Evolutionary conservation across 2,113 vertebrate genomes (phyloP).

Genomic region (Thermophis baileyi): DNA sequence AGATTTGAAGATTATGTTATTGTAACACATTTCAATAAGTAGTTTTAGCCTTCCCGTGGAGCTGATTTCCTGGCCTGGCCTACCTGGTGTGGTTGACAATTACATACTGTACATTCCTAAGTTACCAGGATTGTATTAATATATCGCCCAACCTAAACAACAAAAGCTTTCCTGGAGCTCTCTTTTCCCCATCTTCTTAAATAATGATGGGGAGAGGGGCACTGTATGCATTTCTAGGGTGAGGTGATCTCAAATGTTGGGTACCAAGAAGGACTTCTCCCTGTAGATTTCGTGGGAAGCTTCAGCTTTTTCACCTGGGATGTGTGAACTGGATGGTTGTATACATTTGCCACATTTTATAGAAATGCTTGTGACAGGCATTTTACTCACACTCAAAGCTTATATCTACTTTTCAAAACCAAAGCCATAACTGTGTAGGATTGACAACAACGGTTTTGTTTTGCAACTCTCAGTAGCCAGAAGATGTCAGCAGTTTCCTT

Average conservation of each 20-base stretch:
- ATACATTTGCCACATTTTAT: neutral
- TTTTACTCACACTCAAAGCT: neutral
- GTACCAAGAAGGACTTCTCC: neutral
- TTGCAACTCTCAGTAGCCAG: constrained; percentile 29
- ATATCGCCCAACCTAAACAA: neutral
- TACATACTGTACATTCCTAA: neutral
- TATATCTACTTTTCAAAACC: neutral
- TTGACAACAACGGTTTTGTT: neutral
- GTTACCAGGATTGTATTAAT: neutral
- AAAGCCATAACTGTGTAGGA: neutral
- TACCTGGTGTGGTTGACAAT: neutral
- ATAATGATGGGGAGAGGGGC: neutral
- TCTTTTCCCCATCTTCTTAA: neutral
- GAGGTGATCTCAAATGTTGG: neutral
- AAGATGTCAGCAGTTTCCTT: constrained; percentile 60
- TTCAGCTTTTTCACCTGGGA: neutral
- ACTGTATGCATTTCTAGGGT: neutral
- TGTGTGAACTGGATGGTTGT: neutral
- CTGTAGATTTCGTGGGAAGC: neutral
- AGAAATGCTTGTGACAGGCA: neutral
- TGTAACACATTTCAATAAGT: neutral
- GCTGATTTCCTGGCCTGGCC: neutral
- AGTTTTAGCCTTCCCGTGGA: neutral
- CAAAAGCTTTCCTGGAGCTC: neutral
- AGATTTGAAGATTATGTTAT: neutral